Evolutionary conservation across 2,888 invertebrate species (phyloP).

Genomic region (Drosophila koepferae): DNA sequence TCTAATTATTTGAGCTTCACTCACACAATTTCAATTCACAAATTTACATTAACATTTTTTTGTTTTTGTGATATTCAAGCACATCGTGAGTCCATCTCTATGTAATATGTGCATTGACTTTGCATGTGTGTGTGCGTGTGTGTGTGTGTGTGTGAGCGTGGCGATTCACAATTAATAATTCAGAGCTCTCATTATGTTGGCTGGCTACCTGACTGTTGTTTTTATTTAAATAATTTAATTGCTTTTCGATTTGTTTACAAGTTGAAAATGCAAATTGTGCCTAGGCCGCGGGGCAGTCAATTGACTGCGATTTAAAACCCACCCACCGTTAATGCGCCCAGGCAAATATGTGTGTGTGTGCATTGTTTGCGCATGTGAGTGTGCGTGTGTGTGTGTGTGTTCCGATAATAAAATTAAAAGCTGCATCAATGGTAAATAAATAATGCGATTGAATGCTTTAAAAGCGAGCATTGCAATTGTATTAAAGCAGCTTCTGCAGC

Average conservation of each 20-base stretch:
- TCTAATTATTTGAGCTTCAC: not conserved
- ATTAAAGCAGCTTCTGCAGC: conserved; percentile 29
- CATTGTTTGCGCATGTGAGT: not conserved
- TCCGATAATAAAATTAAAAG: conserved; percentile 70
- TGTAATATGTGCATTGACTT: conserved; percentile 8
- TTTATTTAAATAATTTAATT: conserved; percentile 80
- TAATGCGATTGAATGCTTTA: conserved; percentile 37
- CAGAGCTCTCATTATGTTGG: conserved; percentile 74
- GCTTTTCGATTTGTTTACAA: conserved; percentile 81
- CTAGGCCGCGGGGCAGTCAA: conserved; percentile 70
- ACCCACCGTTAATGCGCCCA: conserved; percentile 51
- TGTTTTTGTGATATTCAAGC: not conserved
- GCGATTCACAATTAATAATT: conserved; percentile 71
- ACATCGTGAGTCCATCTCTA: conserved; percentile 42
- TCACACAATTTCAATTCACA: not conserved
- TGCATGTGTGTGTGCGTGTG: conserved; percentile 3
- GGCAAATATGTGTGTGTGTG: conserved; percentile 23
- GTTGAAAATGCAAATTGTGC: conserved; percentile 75
- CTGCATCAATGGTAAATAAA: conserved; percentile 39
- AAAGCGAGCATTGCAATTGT: conserved; percentile 27
- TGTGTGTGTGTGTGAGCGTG: conserved; percentile 19
- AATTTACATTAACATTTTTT: not conserved
- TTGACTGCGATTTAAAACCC: conserved; percentile 74
- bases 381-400: too few species aligned
- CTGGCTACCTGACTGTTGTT: conserved; percentile 57